Base-by-base conservation (phyloP, 2,888 invertebrate genomes). In the Lagria hirta region DNA sequence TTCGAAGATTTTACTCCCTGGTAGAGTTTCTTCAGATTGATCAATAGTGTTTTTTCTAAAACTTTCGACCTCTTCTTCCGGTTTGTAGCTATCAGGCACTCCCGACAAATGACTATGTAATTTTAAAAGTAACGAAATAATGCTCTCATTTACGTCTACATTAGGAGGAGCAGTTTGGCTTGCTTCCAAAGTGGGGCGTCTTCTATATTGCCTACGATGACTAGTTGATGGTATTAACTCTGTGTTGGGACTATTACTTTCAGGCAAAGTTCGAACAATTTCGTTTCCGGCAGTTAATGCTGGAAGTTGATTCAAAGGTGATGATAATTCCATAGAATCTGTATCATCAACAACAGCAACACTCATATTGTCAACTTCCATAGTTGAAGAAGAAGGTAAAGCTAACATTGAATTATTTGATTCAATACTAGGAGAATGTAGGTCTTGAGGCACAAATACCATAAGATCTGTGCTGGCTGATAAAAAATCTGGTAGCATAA, bases 71-170 rank as follows among this genome's bases (percentile, higher is more conserved):
- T 55, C 50, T 14, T 68, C 66, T 5, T 72, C 78, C 48, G 51
- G 75, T 69, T 62, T 72, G 64, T 63, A 96, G 50, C 91, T 91
- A 65, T 93, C 91, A 4, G 88, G 80, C 6, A 81, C 73, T 1
- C 89, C 90, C 1, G 89, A 87, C 22, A 96, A 75, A 66, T 94
- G 92, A 2, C 91, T 89, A 71, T 97, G 95, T 66, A 91, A 90
- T 68, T 91, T 93, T 35, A 96, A 73, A 24, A 97, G 75, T 33
- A 96, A 73, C 0, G 94, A 92, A 55, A 97, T 83, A 50, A 97
- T 88, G 47, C 92, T 95, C 69, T 93, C 92, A 60, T 88, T 87
- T 37, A 90, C 79, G 55, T 67, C 65, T 1, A 68, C 64, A 5
- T 64, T 62, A 1, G 66, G 66, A n/a, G 67, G 65, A 48, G 61